A percentile compares a stretch with the other conserved stretches of the same genome.
Evolutionary conservation across 1,140 invertebrate species (phyloP).

Genomic region (Pemphigus obesinymphae): DNA sequence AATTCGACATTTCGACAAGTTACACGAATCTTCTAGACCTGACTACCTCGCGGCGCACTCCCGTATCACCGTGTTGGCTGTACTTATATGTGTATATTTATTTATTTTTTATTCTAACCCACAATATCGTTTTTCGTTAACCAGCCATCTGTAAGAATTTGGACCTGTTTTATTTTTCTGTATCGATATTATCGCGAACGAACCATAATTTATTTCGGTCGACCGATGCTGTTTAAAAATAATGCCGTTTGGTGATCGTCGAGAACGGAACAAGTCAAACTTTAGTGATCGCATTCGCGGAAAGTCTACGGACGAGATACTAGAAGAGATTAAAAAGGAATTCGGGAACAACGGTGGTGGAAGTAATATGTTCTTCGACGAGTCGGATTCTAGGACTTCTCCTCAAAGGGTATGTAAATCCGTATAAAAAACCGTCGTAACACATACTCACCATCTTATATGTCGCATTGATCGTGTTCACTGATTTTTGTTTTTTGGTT

Average conservation of each 20-base stretch:
- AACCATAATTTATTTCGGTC: neutral
- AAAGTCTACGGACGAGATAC: slow-evolving; percentile 45
- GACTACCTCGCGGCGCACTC: too few relatives aligned
- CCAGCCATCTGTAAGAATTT: neutral
- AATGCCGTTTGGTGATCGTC: slow-evolving; percentile 46
- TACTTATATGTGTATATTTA: too few relatives aligned
- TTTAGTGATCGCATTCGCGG: slow-evolving; percentile 46
- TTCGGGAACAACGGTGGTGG: slow-evolving; percentile 39
- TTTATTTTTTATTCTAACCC: too few relatives aligned
- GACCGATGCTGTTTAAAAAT: slow-evolving; percentile 8
- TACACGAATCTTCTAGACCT: slow-evolving; percentile 22
- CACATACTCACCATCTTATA: too few relatives aligned
- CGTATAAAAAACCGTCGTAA: neutral
- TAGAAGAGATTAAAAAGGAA: slow-evolving; percentile 45
- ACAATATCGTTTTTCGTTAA: too few relatives aligned
- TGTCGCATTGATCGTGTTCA: neutral
- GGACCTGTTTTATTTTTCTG: neutral
- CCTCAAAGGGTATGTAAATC: slow-evolving; percentile 38
- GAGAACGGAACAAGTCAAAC: slow-evolving; percentile 44
- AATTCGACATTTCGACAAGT: neutral
- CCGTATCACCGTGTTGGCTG: neutral
- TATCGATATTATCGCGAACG: neutral
- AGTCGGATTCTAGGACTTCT: slow-evolving; percentile 9
- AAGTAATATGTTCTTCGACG: slow-evolving; percentile 46
- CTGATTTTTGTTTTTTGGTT: neutral